Percentiles rank a stretch among this genome's conserved stretches.
Evolutionary conservation across 92 coral and sea anemone species (phyloP).

Genomic region (Desmophyllum pertusum): DNA sequence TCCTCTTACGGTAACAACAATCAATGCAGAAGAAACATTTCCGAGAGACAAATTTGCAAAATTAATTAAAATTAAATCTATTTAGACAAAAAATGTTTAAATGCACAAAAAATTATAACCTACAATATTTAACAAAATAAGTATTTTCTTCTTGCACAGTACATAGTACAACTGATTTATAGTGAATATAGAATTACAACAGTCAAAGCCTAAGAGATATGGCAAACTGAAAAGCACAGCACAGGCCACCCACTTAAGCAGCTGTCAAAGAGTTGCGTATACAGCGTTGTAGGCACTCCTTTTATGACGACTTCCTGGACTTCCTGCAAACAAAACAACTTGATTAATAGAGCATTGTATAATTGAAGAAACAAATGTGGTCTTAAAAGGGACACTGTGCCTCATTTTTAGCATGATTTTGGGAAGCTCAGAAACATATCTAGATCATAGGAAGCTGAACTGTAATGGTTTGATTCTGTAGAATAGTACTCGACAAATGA

Average conservation of each 20-base stretch:
- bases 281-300: constrained; percentile 68
- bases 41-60: too few relatives aligned
- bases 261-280: constrained; percentile 80
- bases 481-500: too few relatives aligned
- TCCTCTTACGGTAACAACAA: too few relatives aligned
- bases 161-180: neutral
- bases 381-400: too few relatives aligned
- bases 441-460: too few relatives aligned
- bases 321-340: constrained; percentile 59
- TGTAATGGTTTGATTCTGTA: too few relatives aligned
- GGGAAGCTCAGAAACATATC: too few relatives aligned
- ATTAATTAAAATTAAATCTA: too few relatives aligned
- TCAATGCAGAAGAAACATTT: too few relatives aligned
- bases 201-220: neutral
- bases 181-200: neutral
- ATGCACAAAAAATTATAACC: neutral
- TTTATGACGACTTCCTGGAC: constrained; percentile 69
- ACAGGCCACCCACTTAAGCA: neutral
- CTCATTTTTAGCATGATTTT: too few relatives aligned
- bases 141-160: neutral
- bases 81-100: neutral
- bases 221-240: neutral
- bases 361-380: neutral
- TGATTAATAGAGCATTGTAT: neutral
- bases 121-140: neutral